A percentile compares a stretch with the other conserved stretches of the same genome.
These are phyloP conservation scores for Ispidina lecontei DNA, from an alignment of 2,797 vertebrate species.

Conservation along the genomic window DNA sequence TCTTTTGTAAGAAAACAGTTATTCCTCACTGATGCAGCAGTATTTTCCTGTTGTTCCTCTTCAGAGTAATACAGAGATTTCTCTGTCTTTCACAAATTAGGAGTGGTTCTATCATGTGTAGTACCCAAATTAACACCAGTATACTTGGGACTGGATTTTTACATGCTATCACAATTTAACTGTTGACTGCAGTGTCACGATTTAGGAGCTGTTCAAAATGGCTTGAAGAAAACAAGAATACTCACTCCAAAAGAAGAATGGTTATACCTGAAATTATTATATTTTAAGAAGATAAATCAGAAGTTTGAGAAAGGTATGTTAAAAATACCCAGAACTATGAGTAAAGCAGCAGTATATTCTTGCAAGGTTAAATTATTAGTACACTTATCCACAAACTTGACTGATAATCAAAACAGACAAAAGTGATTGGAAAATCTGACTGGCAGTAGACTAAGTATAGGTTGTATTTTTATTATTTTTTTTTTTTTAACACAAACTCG, in stretches of 20 bases:
- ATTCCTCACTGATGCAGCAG: neutral
- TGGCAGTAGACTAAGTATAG: neutral
- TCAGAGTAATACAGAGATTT: neutral
- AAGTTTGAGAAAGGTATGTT: neutral
- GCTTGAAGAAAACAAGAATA: slow-evolving; percentile 1
- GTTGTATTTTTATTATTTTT: neutral
- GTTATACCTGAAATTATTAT: neutral
- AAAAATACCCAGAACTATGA: neutral
- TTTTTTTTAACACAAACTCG: neutral
- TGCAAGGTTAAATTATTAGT: neutral
- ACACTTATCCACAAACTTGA: neutral
- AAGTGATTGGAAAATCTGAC: neutral
- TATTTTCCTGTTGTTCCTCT: neutral
- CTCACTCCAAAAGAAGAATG: neutral
- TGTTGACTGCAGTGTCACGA: neutral
- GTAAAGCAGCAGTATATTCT: neutral
- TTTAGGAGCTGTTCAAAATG: slow-evolving; percentile 9
- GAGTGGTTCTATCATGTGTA: neutral
- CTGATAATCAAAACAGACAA: neutral
- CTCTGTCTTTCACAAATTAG: neutral
- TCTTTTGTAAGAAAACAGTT: neutral
- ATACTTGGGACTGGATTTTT: neutral
- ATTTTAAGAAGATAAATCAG: neutral
- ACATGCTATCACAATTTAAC: neutral
- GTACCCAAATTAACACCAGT: neutral